Percentiles rank a stretch among this genome's conserved stretches.
Evolutionary conservation across 2,113 vertebrate genomes (phyloP).

Genomic region (Rhegmatorhina hoffmannsi): DNA sequence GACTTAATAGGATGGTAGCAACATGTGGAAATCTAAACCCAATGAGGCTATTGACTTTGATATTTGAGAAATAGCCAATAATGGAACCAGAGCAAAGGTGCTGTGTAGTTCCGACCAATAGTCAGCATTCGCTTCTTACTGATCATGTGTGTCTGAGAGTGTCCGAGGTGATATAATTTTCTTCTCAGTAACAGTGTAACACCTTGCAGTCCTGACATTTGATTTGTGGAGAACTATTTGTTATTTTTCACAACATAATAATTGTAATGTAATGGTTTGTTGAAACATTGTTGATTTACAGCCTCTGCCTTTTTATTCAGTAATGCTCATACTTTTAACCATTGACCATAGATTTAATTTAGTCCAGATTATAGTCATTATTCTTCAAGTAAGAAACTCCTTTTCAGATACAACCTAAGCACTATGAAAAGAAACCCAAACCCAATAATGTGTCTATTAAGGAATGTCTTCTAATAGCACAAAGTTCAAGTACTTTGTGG

Average conservation of each 20-base stretch:
- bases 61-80: not conserved
- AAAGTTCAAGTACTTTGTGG: not conserved
- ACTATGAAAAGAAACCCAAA: not conserved
- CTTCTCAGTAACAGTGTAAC: not conserved
- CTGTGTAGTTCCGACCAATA: accelerated
- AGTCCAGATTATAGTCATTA: not conserved
- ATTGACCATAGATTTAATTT: not conserved
- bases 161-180: not conserved
- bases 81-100: not conserved
- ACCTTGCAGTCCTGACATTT: not conserved
- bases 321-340: not conserved
- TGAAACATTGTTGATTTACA: not conserved
- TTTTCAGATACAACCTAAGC: not conserved
- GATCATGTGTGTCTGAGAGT: not conserved
- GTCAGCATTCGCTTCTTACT: not conserved
- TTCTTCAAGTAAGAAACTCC: not conserved
- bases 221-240: not conserved
- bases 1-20: not conserved
- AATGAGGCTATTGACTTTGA: not conserved
- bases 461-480: not conserved
- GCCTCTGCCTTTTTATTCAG: not conserved
- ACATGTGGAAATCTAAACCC: not conserved
- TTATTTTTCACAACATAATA: not conserved
- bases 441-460: not conserved
- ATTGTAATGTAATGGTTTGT: not conserved